Percentiles rank a stretch among this genome's conserved stretches.
Evolutionary conservation across 2,888 invertebrate species (phyloP).

Genomic region (Mactromeris polynyma): DNA sequence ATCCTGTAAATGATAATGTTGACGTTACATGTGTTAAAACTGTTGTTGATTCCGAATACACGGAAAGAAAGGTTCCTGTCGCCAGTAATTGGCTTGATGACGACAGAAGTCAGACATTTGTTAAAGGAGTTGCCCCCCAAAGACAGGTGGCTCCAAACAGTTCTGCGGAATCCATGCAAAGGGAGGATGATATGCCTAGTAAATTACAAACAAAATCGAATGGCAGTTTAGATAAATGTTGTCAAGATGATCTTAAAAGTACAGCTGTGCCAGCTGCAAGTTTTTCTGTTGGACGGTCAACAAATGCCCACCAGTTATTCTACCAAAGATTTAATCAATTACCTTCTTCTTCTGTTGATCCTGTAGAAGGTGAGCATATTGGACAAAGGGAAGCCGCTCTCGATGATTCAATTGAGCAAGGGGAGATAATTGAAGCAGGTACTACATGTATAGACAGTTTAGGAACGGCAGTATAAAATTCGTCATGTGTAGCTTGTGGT

Average conservation of each 20-base stretch:
- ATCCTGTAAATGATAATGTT: slow-evolving; percentile 13
- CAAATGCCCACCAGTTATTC: slow-evolving; percentile 12
- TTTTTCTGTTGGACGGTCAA: too few relatives aligned
- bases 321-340: background rate
- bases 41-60: background rate
- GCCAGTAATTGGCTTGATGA: background rate
- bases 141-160: background rate
- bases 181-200: background rate
- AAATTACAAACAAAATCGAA: background rate
- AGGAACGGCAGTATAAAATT: slow-evolving; percentile 30
- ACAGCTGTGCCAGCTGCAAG: background rate
- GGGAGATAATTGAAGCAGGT: slow-evolving; percentile 20
- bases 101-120: slow-evolving; percentile 13
- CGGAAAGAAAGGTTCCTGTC: background rate
- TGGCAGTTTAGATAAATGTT: background rate
- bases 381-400: background rate
- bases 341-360: background rate
- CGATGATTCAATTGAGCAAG: background rate
- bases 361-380: too few relatives aligned
- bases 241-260: background rate
- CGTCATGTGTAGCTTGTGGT: slow-evolving; percentile 4
- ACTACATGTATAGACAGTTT: slow-evolving; percentile 5
- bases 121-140: background rate
- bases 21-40: slow-evolving; percentile 20
- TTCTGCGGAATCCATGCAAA: background rate